phyloP scores from a whole-genome alignment of 2,888 invertebrate genomes.

The Tetanocera ferruginea region DNA sequence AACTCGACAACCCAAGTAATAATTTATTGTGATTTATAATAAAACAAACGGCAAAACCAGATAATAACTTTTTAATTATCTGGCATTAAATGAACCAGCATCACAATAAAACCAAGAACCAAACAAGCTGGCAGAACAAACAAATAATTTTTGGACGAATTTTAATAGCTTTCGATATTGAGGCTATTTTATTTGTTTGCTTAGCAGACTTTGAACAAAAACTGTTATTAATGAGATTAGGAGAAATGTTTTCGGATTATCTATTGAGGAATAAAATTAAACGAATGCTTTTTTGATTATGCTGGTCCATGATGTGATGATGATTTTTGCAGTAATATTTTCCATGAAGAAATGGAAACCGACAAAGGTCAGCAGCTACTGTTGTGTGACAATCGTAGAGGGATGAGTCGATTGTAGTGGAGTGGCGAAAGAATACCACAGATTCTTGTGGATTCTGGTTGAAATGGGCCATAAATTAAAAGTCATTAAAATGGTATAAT shows the following conservation, averaged over 20 bases:
- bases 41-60: too few species aligned
- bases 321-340: neutral
- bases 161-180: too few species aligned
- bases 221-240: conserved; percentile 11
- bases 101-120: too few species aligned
- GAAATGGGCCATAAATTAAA: neutral
- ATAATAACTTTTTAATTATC: too few species aligned
- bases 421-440: neutral
- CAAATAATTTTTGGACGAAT: too few species aligned
- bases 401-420: neutral
- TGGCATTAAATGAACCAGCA: too few species aligned
- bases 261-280: neutral
- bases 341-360: neutral
- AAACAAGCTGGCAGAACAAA: too few species aligned
- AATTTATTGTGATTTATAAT: too few species aligned
- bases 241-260: neutral
- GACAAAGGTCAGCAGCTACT: neutral
- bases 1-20: too few species aligned
- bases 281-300: neutral
- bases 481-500: conserved; percentile 23
- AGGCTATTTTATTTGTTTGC: neutral
- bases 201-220: neutral
- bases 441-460: too few species aligned
- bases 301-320: neutral
- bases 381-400: neutral